Base-by-base conservation (phyloP, 2,888 invertebrate species). In the Coenonympha arcania region DNA sequence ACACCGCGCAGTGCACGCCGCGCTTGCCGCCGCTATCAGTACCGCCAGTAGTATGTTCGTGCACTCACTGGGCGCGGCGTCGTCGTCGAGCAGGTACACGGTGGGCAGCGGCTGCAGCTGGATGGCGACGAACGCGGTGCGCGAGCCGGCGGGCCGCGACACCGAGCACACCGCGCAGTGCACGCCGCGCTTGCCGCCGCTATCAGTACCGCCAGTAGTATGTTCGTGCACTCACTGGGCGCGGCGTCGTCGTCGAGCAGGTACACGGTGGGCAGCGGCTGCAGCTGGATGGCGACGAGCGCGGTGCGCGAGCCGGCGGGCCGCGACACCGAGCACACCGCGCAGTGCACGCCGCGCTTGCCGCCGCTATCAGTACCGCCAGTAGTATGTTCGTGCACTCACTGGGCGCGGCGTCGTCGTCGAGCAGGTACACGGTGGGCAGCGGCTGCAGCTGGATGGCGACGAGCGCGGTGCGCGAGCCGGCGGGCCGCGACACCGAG, bases 301-400 rank as follows among this genome's bases (percentile, higher is more conserved):
- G 92, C 89, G 9, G 39, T 33, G 76, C 82, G 60, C 18, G 53
- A n/a, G n/a, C n/a, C 26, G 4, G 47, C 26, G 5, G 43, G n/a
- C 3, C 54, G 48, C 2, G 46, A 15, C 16, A 55, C 30, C 2
- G 39, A 9, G 6, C 46, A 46, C 90, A 64, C 93, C 92, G 66
- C 94, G 91, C 56, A 95, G 90, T 48, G 56, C 68, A 69, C 54
- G 50, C 88, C 84, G 22, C 55, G 90, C 89, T 65, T 88, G 80
- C 64, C 90, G 62, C 93, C 93, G 62, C 93, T n/a, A n/a, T n/a
- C n/a, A n/a, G n/a, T n/a, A 16, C 49, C 64, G 56, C 92, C 92
- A 92, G 6, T n/a, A n/a, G n/a, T n/a, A n/a, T n/a, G n/a, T n/a
- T n/a, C n/a, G n/a, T 19, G 16, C n/a, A 60, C 63, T 50, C 2